These are phyloP conservation scores for Darevskia nairensis DNA, from an alignment of 2,797 vertebrate genomes.

Conservation along the genomic window DNA sequence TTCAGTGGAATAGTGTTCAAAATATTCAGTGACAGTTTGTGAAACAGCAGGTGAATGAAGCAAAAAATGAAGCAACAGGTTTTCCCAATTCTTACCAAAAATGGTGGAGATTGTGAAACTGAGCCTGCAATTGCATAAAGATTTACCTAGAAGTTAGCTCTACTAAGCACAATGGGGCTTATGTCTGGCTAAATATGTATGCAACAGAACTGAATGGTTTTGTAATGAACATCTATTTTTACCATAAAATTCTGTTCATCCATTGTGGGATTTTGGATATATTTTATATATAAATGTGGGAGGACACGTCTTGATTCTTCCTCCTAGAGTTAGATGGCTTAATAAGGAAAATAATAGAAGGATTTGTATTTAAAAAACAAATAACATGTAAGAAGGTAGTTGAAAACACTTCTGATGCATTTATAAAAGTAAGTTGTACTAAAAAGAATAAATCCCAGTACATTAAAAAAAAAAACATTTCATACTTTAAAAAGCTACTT, in stretches of 20 bases:
- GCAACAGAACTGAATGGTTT: not conserved
- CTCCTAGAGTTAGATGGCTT: conserved; percentile 22
- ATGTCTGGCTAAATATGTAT: not conserved
- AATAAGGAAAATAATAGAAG: conserved; percentile 41
- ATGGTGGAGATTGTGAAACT: not conserved
- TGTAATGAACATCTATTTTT: not conserved
- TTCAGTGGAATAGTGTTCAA: not conserved
- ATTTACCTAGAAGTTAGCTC: not conserved
- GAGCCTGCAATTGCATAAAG: not conserved
- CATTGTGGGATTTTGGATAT: not conserved
- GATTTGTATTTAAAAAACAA: conserved; percentile 39
- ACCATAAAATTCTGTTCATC: not conserved
- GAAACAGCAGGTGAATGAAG: not conserved
- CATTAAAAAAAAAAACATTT: conserved; percentile 22
- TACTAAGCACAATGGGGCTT: too few relatives aligned
- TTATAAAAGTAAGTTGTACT: conserved; percentile 70
- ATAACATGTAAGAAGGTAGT: conserved; percentile 47
- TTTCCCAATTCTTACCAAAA: not conserved
- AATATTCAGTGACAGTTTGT: not conserved
- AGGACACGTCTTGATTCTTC: not conserved
- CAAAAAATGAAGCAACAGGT: not conserved
- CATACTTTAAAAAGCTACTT: conserved; percentile 59
- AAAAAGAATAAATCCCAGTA: conserved; percentile 52
- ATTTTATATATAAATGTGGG: not conserved
- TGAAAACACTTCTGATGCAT: conserved; percentile 61